phyloP scores from a whole-genome alignment of 2,797 vertebrate genomes.

The Notoglanidium macrostoma region DNA sequence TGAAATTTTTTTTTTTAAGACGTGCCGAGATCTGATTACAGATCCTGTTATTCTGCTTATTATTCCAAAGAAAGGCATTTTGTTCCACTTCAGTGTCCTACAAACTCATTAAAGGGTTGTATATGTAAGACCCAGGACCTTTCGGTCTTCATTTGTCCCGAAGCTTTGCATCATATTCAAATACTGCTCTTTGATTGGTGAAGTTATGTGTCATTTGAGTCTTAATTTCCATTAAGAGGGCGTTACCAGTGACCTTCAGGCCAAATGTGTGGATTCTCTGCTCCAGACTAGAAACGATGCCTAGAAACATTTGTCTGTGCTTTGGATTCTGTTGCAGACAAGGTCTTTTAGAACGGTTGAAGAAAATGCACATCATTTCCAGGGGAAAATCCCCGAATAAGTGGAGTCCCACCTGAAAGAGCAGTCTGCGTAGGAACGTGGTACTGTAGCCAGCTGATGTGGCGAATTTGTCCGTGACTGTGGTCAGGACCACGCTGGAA shows the following conservation, averaged over 20 bases:
- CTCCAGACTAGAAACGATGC: neutral
- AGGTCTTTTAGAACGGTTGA: slow-evolving; percentile 2
- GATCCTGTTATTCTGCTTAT: neutral
- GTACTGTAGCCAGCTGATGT: slow-evolving; percentile 38
- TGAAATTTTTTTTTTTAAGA: neutral
- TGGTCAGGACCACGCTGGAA: slow-evolving; percentile 24
- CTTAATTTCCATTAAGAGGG: neutral
- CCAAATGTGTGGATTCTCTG: neutral
- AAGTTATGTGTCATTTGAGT: neutral
- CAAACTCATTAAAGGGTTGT: neutral
- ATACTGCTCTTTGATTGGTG: neutral
- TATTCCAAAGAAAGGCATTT: neutral
- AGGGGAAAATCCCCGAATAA: slow-evolving; percentile 66
- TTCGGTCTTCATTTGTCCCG: neutral
- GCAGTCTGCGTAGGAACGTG: slow-evolving; percentile 31
- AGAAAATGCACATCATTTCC: slow-evolving; percentile 56
- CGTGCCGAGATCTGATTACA: neutral
- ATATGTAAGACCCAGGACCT: neutral
- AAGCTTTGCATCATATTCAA: neutral
- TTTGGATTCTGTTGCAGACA: neutral
- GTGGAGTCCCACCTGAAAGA: slow-evolving; percentile 44
- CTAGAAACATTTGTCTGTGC: neutral
- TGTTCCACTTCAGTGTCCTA: neutral
- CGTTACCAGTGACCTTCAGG: neutral
- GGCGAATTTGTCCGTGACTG: slow-evolving; percentile 5